These are phyloP conservation scores for Bombylius major DNA, from an alignment of 2,888 invertebrate species.

Conservation along the genomic window DNA sequence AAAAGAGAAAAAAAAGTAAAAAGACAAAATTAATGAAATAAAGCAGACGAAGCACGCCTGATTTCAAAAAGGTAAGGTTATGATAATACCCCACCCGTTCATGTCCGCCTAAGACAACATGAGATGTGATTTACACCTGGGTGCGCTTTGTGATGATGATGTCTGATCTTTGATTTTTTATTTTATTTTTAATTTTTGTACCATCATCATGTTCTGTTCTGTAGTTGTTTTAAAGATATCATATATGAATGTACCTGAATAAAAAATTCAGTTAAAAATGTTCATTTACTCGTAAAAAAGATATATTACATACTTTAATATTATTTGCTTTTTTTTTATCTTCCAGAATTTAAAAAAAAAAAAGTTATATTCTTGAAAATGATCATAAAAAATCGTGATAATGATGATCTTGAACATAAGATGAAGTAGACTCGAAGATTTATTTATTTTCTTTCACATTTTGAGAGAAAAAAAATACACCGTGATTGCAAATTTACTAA, in stretches of 20 bases:
- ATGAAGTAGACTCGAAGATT: too few species aligned
- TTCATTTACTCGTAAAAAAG: too few species aligned
- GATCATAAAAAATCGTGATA: conserved; percentile 6
- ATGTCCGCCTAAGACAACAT: neutral
- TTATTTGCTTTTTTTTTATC: too few species aligned
- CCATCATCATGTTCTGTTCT: neutral
- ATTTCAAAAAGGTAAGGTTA: neutral
- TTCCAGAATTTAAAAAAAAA: neutral
- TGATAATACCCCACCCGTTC: conserved; percentile 8
- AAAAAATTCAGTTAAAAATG: too few species aligned
- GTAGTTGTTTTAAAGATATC: too few species aligned
- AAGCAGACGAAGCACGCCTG: conserved; percentile 13
- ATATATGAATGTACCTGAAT: too few species aligned
- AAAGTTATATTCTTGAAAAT: conserved; percentile 1
- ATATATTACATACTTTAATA: too few species aligned
- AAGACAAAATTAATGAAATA: conserved; percentile 8
- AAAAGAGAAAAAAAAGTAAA: neutral
- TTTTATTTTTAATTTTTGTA: conserved; percentile 1
- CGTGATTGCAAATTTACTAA: too few species aligned
- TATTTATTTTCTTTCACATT: too few species aligned
- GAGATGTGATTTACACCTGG: conserved; percentile 30
- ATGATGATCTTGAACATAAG: conserved; percentile 5
- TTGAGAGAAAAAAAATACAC: too few species aligned
- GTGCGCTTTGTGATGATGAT: conserved; percentile 20
- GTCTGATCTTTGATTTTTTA: neutral